phyloP scores from a whole-genome alignment of 92 coral and sea anemone species.

The Siderastrea radians region DNA sequence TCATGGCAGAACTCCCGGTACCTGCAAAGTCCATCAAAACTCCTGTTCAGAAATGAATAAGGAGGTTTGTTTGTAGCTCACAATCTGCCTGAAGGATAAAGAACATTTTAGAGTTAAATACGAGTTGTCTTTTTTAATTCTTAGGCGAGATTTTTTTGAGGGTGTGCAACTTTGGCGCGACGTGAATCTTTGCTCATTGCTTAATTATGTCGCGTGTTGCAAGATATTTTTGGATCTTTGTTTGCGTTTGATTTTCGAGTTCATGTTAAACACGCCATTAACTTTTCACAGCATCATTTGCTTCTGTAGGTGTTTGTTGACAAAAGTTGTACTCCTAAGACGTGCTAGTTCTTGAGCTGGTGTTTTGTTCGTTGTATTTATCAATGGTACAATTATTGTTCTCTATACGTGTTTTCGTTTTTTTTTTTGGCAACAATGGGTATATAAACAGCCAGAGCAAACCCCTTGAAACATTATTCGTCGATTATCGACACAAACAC shows the following conservation, averaged over 20 bases:
- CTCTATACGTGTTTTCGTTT: not conserved
- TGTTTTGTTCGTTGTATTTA: not conserved
- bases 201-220: conserved; percentile 30
- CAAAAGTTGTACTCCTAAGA: conserved; percentile 2
- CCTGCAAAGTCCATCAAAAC: not conserved
- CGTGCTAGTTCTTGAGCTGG: not conserved
- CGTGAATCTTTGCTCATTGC: not conserved
- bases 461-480: not conserved
- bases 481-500: not conserved
- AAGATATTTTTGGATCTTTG: conserved; percentile 50
- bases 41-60: not conserved
- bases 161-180: not conserved
- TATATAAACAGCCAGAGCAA: not conserved
- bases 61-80: conserved; percentile 9
- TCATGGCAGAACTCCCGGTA: conserved; percentile 16
- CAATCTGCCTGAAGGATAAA: conserved; percentile 17
- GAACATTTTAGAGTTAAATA: not conserved
- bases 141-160: not conserved
- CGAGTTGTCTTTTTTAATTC: not conserved
- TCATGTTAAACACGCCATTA: conserved; percentile 39
- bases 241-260: conserved; percentile 36
- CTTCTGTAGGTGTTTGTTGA: conserved; percentile 31
- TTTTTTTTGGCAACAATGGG: not conserved
- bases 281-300: conserved; percentile 26
- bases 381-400: not conserved